phyloP scores from a whole-genome alignment of 2,113 vertebrate genomes.

The Rafetus swinhoei region DNA sequence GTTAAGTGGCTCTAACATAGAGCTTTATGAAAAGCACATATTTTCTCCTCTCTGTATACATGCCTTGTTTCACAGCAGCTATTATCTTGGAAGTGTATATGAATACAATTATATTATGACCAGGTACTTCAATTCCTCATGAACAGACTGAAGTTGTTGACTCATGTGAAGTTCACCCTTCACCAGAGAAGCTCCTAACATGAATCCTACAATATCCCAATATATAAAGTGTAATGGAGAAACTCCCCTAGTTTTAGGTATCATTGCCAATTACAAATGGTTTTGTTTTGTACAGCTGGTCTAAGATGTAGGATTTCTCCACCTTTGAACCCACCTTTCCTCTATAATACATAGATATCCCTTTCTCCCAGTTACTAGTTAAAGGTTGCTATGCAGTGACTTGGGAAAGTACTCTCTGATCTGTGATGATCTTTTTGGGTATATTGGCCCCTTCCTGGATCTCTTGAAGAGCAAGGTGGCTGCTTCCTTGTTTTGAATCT shows the following conservation, averaged over 20 bases:
- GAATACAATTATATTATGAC: not conserved
- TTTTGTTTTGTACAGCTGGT: not conserved
- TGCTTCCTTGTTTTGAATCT: not conserved
- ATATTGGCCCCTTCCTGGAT: not conserved
- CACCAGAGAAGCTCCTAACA: not conserved
- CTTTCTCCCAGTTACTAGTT: not conserved
- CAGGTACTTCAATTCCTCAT: not conserved
- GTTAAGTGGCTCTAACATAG: not conserved
- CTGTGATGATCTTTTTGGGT: not conserved
- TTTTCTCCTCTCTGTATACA: not conserved
- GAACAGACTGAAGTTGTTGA: not conserved
- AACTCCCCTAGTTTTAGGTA: not conserved
- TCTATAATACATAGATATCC: not conserved
- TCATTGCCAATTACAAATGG: not conserved
- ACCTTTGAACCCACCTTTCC: not conserved
- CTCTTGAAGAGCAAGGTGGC: not conserved
- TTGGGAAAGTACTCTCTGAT: not conserved
- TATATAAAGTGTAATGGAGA: not conserved
- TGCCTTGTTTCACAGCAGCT: not conserved
- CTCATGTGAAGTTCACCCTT: accelerated
- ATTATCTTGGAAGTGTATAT: not conserved
- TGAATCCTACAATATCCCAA: not conserved
- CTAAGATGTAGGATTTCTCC: not conserved
- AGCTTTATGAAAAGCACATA: not conserved
- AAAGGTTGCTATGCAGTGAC: not conserved